Evolutionary conservation across 2,113 vertebrate species (phyloP).

Genomic region (Thalassoma bifasciatum): DNA sequence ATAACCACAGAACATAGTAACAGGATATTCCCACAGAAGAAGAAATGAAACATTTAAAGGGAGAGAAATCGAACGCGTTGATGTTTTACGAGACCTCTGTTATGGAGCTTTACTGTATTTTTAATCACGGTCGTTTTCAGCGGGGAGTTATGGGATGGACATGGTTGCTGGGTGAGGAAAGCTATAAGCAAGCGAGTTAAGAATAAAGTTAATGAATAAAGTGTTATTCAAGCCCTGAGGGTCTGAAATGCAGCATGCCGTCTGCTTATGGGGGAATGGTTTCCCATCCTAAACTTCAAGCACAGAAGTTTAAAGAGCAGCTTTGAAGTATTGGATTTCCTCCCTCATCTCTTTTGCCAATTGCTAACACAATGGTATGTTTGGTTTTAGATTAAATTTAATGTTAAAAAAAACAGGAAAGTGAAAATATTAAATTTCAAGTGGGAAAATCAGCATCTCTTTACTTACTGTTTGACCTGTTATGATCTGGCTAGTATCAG

Average conservation of each 20-base stretch:
- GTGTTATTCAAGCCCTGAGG: conserved; percentile 13
- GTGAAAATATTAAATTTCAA: too few relatives aligned
- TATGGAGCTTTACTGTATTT: conserved; percentile 21
- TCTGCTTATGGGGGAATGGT: conserved; percentile 23
- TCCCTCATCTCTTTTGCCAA: too few relatives aligned
- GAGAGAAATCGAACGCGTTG: neutral
- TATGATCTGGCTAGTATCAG: too few relatives aligned
- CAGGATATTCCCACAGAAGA: conserved; percentile 19
- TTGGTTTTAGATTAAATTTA: too few relatives aligned
- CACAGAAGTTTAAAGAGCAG: too few relatives aligned
- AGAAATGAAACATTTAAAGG: conserved; percentile 26
- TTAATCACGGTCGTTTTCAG: conserved; percentile 38
- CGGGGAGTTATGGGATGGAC: conserved; percentile 18
- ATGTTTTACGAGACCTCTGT: neutral
- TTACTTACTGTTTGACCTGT: too few relatives aligned
- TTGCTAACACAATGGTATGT: too few relatives aligned
- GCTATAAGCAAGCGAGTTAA: conserved; percentile 25
- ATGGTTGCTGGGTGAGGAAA: neutral
- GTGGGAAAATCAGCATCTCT: too few relatives aligned
- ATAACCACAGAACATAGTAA: neutral
- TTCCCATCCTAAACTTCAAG: neutral
- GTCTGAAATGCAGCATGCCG: conserved; percentile 24
- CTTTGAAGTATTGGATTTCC: too few relatives aligned
- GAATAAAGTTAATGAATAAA: conserved; percentile 61
- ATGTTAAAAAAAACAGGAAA: too few relatives aligned